Percentiles rank a stretch among this genome's conserved stretches.
phyloP scores from a whole-genome alignment of 2,113 vertebrate species.

The Ciconia stormi region DNA sequence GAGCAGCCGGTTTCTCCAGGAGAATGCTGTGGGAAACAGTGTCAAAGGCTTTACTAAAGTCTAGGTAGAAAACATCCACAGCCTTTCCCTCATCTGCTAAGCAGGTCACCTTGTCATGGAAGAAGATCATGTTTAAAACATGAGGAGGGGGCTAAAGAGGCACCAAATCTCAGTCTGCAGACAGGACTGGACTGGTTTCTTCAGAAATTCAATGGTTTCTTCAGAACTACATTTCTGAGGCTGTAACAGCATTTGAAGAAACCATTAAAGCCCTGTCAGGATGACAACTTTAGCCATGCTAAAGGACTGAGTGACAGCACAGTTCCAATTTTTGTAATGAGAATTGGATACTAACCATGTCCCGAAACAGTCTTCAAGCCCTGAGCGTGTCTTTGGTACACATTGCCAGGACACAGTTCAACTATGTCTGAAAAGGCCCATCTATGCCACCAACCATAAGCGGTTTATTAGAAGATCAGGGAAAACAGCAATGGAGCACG shows the following conservation, averaged over 20 bases:
- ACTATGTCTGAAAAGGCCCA: neutral
- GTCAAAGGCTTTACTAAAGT: too few species aligned
- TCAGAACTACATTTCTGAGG: neutral
- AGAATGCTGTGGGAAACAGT: too few species aligned
- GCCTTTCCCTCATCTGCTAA: too few species aligned
- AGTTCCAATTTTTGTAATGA: neutral
- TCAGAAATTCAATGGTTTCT: neutral
- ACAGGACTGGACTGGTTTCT: neutral
- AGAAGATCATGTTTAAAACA: neutral
- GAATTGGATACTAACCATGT: neutral
- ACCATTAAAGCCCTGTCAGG: constrained; percentile 8
- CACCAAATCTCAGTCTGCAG: neutral
- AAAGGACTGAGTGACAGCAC: neutral
- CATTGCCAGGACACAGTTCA: neutral
- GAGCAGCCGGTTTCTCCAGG: too few species aligned
- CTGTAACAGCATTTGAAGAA: neutral
- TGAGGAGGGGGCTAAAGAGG: neutral
- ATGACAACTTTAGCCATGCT: neutral
- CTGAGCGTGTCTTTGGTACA: neutral
- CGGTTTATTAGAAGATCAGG: neutral
- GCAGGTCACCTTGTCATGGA: too few species aligned
- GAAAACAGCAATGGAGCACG: neutral
- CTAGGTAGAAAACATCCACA: too few species aligned
- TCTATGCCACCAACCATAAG: neutral
- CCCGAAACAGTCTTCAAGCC: neutral